Percentiles rank a stretch among this genome's conserved stretches.
Conservation (phyloP, 2,888 invertebrate genomes). For the Thera obeliscata region DNA sequence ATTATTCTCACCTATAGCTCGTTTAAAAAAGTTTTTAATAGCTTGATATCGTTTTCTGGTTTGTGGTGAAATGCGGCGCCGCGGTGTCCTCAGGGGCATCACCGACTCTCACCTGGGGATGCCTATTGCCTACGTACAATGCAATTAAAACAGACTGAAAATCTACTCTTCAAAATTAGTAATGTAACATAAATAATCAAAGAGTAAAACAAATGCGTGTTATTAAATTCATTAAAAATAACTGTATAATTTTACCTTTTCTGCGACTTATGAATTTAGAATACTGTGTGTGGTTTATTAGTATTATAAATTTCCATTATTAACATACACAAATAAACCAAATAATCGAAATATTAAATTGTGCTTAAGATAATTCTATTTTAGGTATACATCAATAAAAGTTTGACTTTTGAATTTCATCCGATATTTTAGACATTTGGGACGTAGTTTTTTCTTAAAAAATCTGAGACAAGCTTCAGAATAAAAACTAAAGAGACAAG, state of each 20-base stretch:
- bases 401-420: slow-evolving; percentile 73
- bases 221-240: neutral
- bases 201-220: neutral
- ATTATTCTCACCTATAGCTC: slow-evolving; percentile 61
- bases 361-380: slow-evolving; percentile 67
- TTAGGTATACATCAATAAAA: slow-evolving; percentile 53
- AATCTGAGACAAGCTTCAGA: too few relatives aligned
- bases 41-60: slow-evolving; percentile 69
- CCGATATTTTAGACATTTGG: slow-evolving; percentile 48
- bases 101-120: slow-evolving; percentile 48
- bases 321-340: slow-evolving; percentile 26
- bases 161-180: too few relatives aligned
- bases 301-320: slow-evolving; percentile 49
- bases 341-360: slow-evolving; percentile 28
- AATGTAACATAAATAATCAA: too few relatives aligned
- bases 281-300: slow-evolving; percentile 27
- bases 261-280: slow-evolving; percentile 20
- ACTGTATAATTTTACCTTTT: slow-evolving; percentile 18
- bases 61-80: slow-evolving; percentile 74
- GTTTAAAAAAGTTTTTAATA: slow-evolving; percentile 68
- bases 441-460: slow-evolving; percentile 19
- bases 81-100: slow-evolving; percentile 72
- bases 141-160: too few relatives aligned
- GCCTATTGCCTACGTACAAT: too few relatives aligned
- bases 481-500: too few relatives aligned